Conservation (phyloP, 1,140 invertebrate genomes). For the Ceratitis capitata region DNA sequence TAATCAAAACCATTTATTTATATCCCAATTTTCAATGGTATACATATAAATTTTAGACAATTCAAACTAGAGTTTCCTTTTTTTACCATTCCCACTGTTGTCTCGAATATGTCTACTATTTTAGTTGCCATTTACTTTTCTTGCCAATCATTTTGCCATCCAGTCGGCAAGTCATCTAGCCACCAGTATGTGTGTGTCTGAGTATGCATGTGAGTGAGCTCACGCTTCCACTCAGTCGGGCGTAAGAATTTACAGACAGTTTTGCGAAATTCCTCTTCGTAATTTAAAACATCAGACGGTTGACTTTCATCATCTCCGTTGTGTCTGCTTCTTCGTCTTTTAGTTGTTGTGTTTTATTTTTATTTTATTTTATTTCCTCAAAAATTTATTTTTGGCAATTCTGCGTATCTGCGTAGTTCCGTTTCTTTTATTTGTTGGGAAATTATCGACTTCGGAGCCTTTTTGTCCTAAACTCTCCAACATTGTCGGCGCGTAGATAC, state of each 20-base stretch:
- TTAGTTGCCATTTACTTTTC: neutral
- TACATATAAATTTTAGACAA: too few relatives aligned
- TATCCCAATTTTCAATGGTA: too few relatives aligned
- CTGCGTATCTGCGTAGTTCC: neutral
- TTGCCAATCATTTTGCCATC: neutral
- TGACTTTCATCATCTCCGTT: neutral
- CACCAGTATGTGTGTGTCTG: neutral
- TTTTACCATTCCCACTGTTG: too few relatives aligned
- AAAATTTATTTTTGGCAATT: constrained; percentile 21
- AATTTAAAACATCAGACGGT: neutral
- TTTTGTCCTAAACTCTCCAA: too few relatives aligned
- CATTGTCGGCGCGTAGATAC: neutral
- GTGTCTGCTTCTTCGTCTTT: neutral
- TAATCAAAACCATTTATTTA: too few relatives aligned
- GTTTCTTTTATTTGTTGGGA: neutral
- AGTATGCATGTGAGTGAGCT: too few relatives aligned
- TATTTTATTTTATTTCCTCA: neutral
- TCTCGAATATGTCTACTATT: neutral
- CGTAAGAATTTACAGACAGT: constrained; percentile 24
- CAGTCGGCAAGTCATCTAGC: neutral
- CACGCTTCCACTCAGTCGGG: neutral
- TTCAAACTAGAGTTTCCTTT: too few relatives aligned
- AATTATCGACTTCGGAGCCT: neutral
- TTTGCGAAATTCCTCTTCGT: neutral
- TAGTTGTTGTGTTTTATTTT: neutral